These are phyloP conservation scores for Smithornis capensis DNA, from an alignment of 2,113 vertebrate species.

Conservation along the genomic window DNA sequence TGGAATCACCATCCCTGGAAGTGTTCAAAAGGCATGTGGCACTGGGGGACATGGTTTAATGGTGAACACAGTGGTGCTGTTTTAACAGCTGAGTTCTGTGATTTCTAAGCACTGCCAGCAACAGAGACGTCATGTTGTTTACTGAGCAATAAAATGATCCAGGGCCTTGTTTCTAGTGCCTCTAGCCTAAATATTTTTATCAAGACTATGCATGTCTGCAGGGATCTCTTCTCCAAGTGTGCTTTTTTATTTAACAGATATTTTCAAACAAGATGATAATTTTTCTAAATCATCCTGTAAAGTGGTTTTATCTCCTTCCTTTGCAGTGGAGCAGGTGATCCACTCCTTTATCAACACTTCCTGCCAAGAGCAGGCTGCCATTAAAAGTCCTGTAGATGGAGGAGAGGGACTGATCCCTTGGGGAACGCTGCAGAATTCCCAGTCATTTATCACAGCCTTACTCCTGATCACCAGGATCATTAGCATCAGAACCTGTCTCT, in stretches of 20 bases:
- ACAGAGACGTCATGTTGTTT: not conserved
- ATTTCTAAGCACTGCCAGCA: not conserved
- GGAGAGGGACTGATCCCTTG: not conserved
- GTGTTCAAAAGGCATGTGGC: not conserved
- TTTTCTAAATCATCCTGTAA: not conserved
- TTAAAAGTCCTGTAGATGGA: not conserved
- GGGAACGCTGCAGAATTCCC: not conserved
- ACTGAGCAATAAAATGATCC: not conserved
- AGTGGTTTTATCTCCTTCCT: not conserved
- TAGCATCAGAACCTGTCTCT: not conserved
- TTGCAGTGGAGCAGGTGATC: not conserved
- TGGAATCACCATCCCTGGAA: not conserved
- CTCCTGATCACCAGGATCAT: accelerated
- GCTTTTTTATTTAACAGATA: not conserved
- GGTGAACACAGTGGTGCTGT: not conserved
- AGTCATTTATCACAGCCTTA: not conserved
- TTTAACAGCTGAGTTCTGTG: not conserved
- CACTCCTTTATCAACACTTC: not conserved
- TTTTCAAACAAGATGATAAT: not conserved
- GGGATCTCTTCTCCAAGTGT: not conserved
- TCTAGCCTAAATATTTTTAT: not conserved
- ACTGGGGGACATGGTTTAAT: not conserved
- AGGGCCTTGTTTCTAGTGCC: not conserved
- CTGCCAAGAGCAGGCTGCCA: not conserved
- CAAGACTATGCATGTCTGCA: not conserved